These are phyloP conservation scores for Cassiopea andromeda DNA, from an alignment of 30 jellyfish, hydroid and myxozoan species.

Conservation along the genomic window DNA sequence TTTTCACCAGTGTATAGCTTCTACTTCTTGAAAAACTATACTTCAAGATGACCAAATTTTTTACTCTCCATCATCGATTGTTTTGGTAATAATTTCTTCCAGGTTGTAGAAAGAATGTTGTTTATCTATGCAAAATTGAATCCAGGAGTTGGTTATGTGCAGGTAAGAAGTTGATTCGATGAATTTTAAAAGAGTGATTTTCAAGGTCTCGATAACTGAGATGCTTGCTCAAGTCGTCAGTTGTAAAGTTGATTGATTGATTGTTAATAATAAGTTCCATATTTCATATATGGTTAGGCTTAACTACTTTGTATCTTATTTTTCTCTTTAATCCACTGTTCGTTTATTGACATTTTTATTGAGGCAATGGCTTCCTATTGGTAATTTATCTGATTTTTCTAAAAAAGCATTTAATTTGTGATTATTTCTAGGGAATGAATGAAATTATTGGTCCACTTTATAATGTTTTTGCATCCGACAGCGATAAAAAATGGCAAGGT, in stretches of 20 bases:
- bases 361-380: no score
- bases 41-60: not conserved
- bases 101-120: constrained; percentile 96
- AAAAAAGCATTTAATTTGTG: not conserved
- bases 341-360: no score
- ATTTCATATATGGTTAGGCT: no score
- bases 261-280: not conserved
- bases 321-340: no score
- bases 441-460: constrained; percentile 94
- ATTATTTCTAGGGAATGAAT: constrained; percentile 90
- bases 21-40: no score
- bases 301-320: no score
- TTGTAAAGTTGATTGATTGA: not conserved
- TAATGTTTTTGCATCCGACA: constrained; percentile 92
- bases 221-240: not conserved
- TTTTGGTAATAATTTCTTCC: not conserved
- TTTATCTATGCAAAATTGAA: constrained; percentile 93
- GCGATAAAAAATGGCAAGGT: constrained; percentile 91
- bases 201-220: not conserved
- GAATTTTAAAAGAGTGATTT: no score
- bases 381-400: not conserved
- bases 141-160: constrained; percentile 97
- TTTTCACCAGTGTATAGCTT: no score
- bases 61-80: not conserved
- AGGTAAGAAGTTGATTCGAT: constrained; percentile 42